Conservation (phyloP, 1,140 invertebrate genomes). For the Babylonia areolata region DNA sequence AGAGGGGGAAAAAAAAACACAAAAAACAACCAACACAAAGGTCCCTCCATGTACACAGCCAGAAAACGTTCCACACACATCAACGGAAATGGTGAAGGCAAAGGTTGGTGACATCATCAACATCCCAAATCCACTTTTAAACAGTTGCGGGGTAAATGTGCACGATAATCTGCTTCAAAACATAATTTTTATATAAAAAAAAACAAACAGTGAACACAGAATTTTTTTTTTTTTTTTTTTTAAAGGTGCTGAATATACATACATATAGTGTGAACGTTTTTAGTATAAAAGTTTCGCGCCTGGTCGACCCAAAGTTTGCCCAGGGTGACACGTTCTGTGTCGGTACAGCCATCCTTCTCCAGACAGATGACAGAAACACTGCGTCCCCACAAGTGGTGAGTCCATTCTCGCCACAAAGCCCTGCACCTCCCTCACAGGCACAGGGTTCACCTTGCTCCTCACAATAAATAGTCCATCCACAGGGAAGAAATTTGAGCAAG, state of each 20-base stretch:
- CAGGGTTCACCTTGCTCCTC: no score
- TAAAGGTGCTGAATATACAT: no score
- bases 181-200: not conserved
- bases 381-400: no score
- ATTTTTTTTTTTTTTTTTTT: no score
- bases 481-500: not conserved
- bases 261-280: not conserved
- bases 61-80: not conserved
- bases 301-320: not conserved
- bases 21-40: no score
- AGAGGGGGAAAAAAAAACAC: not conserved
- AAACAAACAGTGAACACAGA: not conserved
- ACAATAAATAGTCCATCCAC: not conserved
- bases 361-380: not conserved
- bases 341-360: not conserved
- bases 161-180: not conserved
- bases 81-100: not conserved
- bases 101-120: slow-evolving; percentile 4
- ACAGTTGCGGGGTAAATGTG: not conserved
- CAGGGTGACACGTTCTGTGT: not conserved
- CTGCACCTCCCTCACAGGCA: no score
- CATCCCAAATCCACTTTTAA: not conserved
- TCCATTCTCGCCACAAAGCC: no score
- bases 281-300: not conserved
- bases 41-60: not conserved